Evolutionary conservation across 2,113 vertebrate species (phyloP).

Genomic region (Caracal caracal): DNA sequence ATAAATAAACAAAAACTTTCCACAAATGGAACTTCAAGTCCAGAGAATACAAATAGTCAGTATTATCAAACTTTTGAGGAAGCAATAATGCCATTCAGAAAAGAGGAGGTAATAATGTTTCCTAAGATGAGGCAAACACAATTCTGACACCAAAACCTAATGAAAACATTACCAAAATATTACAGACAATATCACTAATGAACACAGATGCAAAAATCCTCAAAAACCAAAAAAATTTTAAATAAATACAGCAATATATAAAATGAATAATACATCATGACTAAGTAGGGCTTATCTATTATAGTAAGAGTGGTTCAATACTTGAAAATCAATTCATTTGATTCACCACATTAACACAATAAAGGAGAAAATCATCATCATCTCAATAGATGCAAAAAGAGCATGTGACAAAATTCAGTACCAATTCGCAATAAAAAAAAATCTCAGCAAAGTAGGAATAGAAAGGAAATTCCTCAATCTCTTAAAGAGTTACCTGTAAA

Average conservation of each 20-base stretch:
- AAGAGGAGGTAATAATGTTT: not conserved
- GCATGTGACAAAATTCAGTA: not conserved
- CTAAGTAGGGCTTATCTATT: not conserved
- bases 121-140: not conserved
- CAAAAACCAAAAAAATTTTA: not conserved
- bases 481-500: not conserved
- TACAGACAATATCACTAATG: not conserved
- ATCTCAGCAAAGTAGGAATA: not conserved
- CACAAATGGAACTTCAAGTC: not conserved
- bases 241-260: not conserved
- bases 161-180: not conserved
- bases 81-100: not conserved
- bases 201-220: not conserved
- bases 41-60: not conserved
- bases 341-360: not conserved
- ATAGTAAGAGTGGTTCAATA: not conserved
- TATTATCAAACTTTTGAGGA: not conserved
- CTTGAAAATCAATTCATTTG: not conserved
- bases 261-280: not conserved
- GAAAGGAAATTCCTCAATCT: not conserved
- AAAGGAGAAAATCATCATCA: not conserved
- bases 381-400: not conserved
- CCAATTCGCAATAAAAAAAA: not conserved
- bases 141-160: not conserved
- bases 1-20: not conserved